These are phyloP conservation scores for Crotalus viridis DNA, from an alignment of 2,113 vertebrate species.

Conservation along the genomic window DNA sequence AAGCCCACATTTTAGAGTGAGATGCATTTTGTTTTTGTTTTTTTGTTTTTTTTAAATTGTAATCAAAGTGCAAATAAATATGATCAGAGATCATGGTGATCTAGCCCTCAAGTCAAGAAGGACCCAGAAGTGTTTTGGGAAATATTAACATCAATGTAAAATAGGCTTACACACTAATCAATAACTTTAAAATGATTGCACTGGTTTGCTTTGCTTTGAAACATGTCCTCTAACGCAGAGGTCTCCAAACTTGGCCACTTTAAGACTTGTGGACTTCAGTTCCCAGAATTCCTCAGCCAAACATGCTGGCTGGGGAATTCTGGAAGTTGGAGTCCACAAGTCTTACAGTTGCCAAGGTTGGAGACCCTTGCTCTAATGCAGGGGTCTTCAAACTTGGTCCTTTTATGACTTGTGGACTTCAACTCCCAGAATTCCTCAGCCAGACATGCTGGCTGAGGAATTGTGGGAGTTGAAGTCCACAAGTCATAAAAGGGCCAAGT, in stretches of 20 bases:
- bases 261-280: background rate
- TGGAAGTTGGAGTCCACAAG: background rate
- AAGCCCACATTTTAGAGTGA: background rate
- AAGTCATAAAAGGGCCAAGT: background rate
- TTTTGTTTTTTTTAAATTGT: too few species aligned
- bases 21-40: background rate
- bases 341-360: background rate
- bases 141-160: background rate
- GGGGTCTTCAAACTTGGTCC: background rate
- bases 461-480: background rate
- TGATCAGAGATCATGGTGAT: background rate
- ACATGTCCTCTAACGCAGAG: background rate
- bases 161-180: background rate
- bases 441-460: background rate
- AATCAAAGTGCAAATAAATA: background rate
- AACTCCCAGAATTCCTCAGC: background rate
- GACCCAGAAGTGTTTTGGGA: background rate
- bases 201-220: background rate
- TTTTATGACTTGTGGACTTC: background rate
- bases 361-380: background rate
- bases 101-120: background rate
- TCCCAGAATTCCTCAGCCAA: background rate
- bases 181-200: background rate
- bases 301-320: background rate
- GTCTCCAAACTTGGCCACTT: background rate